Conservation (phyloP, 2,888 invertebrate species). For the Andricus curvator region DNA sequence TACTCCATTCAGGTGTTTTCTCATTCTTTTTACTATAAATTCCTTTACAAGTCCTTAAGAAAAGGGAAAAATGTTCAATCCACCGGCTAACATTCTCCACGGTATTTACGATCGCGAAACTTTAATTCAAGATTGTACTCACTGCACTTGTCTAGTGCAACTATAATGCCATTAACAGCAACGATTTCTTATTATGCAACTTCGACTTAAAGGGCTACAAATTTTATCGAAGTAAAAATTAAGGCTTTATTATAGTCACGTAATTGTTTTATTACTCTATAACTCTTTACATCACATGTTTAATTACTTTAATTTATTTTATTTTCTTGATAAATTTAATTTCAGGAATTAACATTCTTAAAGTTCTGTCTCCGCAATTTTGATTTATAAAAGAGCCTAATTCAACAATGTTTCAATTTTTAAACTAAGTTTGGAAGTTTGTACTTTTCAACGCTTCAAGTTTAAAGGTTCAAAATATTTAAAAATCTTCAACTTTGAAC, state of each 20-base stretch:
- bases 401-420: too few species aligned
- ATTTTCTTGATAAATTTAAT: neutral
- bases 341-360: neutral
- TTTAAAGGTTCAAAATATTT: too few species aligned
- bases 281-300: neutral
- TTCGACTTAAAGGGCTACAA: conserved; percentile 7
- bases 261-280: conserved; percentile 23
- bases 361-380: neutral
- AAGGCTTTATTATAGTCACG: conserved; percentile 8
- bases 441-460: too few species aligned
- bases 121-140: conserved; percentile 29
- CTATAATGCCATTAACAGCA: conserved; percentile 38
- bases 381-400: too few species aligned
- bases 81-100: conserved; percentile 15
- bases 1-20: conserved; percentile 2
- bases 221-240: neutral
- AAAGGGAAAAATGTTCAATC: conserved; percentile 6
- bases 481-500: too few species aligned
- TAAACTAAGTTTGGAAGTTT: too few species aligned
- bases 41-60: neutral
- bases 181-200: conserved; percentile 17
- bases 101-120: conserved; percentile 31
- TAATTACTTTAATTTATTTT: conserved; percentile 6
- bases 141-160: conserved; percentile 34
- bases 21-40: conserved; percentile 20